Evolutionary conservation across 2,797 vertebrate genomes (phyloP), one percentile per base, ranked within the genome.

Genomic region (Pseudocheirus occidentalis): DNA sequence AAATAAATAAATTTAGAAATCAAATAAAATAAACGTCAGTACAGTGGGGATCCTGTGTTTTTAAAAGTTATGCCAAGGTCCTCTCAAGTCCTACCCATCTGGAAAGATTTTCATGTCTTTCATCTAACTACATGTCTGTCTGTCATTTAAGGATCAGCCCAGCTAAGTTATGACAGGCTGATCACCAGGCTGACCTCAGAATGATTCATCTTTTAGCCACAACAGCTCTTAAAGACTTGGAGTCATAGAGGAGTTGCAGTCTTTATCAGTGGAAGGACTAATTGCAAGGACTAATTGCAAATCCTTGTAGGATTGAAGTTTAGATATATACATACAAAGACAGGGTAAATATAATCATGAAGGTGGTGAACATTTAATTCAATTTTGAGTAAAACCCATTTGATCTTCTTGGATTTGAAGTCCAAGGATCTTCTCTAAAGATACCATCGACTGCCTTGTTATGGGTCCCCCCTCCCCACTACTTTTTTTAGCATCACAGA

Each of bases 371-470:
- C 94, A 98, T 98, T 98, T 97, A 98, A 98, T 98, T 98, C 97
- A 98, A 97, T 98, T 98, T 98, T 97, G 96, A 98, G 97, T 94
- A 96, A 96, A 98, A 98, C 95, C 96, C 97, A 98, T 98, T 98
- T 98, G 98, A 97, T 93, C 87, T 96, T 98, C n/a, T n/a, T n/a
- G n/a, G n/a, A n/a, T n/a, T n/a, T n/a, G n/a, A n/a, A n/a, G 98
- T 97, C 97, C 96, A 93, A 97, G 97, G 98, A 98, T 98, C 93
- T 97, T 98, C 58, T 98, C 90, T 97, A 94, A 55, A 98, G 98
- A 98, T 98, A 98, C 97, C 97, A 98, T 98, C 98, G 96, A 97
- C 97, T 97, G 96, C 92, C 95, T 97, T 97, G 92, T 98, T 98
- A 98, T 96, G 97, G 97, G 98, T 97, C 98, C 98, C 95, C 96